Base-by-base conservation (phyloP, 2,797 vertebrate genomes). In the Myotis findleyi region DNA sequence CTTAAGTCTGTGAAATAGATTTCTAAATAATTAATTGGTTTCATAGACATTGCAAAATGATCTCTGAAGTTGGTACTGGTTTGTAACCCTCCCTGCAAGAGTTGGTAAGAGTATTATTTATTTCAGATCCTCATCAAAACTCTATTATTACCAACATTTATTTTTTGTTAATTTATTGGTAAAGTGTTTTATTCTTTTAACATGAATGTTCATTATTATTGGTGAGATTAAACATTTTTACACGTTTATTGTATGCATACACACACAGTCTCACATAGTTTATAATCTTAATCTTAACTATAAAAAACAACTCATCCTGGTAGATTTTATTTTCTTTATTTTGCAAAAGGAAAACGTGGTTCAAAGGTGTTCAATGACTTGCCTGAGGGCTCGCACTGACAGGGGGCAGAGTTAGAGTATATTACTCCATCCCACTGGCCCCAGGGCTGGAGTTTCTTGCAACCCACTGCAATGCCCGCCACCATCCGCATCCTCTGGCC, bases 21-120 rank as follows among this genome's bases (percentile, higher is more conserved):
- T 92, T 83, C 72, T 72, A 83, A 81, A 23, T 82, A 57, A 83
- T 30, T 87, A 12, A 53, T 59, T 53, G 33, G 38, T 47, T 38
- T 83, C 25, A 13, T 81, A 81, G 21, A 33, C 41, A 71, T 64
- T 64, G 23, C 21, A 53, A 76, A 89, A 66, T 90, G 76, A 64
- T 82, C 36, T 82, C 16, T 33, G 8, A 62, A 59, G 6, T 92
- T 71, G 80, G 8, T 44, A 20, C 7, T 89, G 33, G 3, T 75
- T 64, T 86, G 8, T 41, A 33, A 64, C 18, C 3, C 8, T 38
- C 21, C 16, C 51, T 3, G 0, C 20, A 36, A 25, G 7, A 49
- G 10, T 76, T 84, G 25, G 27, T 77, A 77, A 82, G 30, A 81
- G 18, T 73, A 87, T 62, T 72, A 13, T 4, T 73, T 69, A 6